Evolutionary conservation across 2,113 vertebrate genomes (phyloP), one percentile per base, ranked within the genome.

Genomic region (Silurus glanis): DNA sequence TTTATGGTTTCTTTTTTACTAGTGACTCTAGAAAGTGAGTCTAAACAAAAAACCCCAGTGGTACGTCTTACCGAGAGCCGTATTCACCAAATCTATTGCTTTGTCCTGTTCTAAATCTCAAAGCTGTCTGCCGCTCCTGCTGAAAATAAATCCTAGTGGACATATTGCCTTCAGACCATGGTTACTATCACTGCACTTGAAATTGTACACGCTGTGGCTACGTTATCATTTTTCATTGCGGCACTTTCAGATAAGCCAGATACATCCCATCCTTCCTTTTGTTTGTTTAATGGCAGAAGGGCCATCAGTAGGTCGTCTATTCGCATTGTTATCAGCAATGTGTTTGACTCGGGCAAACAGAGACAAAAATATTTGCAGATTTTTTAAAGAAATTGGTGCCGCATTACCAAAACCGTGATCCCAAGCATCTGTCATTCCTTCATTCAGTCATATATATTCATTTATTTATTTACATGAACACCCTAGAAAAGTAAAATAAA

Each of bases 181-280:
- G 80, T 61, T 85, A 79, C 53, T 64, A 78, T 75, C 76, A 69
- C 23, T 67, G 58, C 80, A 59, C 45, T 78, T 80, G 79, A 58
- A 55, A 89, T 47, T 25, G 61, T 72, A 78, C 64, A 80, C 83
- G 58, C n/a, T n/a, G 23, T 8, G 49, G 81, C 81, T 59, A 21
- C 23, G 58, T 37, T 51, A 59, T 53, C 51, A 49, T 72, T 86
- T 85, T 76, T 61, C 80, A 83, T 85, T 79, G 85, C 71, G 45
- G 80, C 84, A 67, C 49, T 80, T 83, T 67, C 69, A 67, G 78
- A 89, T 89, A 87, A 89, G 85, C 58, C 62, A 51, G 19, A 58
- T 58, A 66, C 64, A 89, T 84, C n/a, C 51, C 55, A 19, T 67
- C 86, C 53, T 59, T 21, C 76, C 47, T 79, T 28, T 74, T 82